Evolutionary conservation across 2,113 vertebrate species (phyloP).

Genomic region (Syngnathus typhle): DNA sequence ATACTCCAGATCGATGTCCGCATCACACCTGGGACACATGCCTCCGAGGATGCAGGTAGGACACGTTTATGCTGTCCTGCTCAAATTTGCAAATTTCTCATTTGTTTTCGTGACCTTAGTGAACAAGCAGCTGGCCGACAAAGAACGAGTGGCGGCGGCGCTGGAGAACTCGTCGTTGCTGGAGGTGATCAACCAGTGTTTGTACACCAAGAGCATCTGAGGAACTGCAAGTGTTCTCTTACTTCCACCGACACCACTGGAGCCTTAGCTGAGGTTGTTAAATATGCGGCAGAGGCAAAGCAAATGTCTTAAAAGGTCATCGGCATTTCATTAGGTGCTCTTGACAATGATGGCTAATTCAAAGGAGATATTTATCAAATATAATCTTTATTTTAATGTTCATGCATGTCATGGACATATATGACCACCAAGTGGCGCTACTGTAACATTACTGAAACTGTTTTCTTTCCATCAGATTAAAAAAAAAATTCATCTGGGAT

Average conservation of each 20-base stretch:
- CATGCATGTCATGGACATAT: background rate
- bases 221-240: background rate
- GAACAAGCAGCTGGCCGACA: conserved; percentile 97
- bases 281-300: background rate
- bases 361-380: background rate
- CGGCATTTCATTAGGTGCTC: background rate
- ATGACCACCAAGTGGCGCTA: conserved; percentile 30
- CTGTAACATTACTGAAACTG: fast-evolving
- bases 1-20: conserved; percentile 86
- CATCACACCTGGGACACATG: conserved; percentile 89
- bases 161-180: conserved; percentile 91
- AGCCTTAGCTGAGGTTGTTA: background rate
- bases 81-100: background rate
- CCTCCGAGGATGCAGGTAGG: conserved; percentile 90
- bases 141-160: conserved; percentile 93
- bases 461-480: conserved; percentile 15
- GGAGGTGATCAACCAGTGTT: conserved; percentile 96
- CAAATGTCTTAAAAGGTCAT: background rate
- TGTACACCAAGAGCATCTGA: conserved; percentile 68
- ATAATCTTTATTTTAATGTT: no score
- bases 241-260: background rate
- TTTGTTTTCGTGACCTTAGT: conserved; percentile 64
- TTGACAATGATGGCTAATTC: background rate
- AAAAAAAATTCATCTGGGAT: background rate
- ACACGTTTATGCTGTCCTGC: background rate